Evolutionary conservation across 1,140 invertebrate species (phyloP).

Genomic region (Acromyrmex echinatior): DNA sequence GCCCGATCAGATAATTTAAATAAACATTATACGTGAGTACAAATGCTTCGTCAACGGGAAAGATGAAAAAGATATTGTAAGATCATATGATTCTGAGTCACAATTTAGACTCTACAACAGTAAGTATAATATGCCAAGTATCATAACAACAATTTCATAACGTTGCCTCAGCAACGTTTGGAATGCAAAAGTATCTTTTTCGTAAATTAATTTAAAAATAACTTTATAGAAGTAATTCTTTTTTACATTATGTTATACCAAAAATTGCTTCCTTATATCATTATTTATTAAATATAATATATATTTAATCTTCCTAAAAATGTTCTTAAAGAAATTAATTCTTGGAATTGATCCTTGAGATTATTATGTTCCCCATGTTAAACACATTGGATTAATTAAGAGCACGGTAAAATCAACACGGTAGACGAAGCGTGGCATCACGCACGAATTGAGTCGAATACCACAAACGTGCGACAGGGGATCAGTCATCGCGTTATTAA

Average conservation of each 20-base stretch:
- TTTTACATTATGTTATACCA: background rate
- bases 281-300: background rate
- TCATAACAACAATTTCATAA: constrained; percentile 24
- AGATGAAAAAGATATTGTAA: constrained; percentile 34
- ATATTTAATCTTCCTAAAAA: background rate
- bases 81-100: constrained; percentile 33
- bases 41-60: background rate
- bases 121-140: background rate
- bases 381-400: constrained; percentile 67
- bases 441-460: constrained; percentile 54
- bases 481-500: constrained; percentile 54
- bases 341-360: background rate
- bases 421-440: constrained; percentile 46
- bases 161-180: background rate
- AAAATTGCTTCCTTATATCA: background rate
- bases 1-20: background rate
- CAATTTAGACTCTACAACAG: background rate
- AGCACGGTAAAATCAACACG: constrained; percentile 46
- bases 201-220: background rate
- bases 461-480: constrained; percentile 60
- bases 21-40: constrained; percentile 3
- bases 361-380: constrained; percentile 28
- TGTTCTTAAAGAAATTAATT: background rate
- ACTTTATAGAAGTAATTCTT: background rate
- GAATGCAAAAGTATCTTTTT: background rate